Percentiles rank a stretch among this genome's conserved stretches.
Evolutionary conservation across 2,797 vertebrate genomes (phyloP).

Genomic region (Carcharodon carcharias): DNA sequence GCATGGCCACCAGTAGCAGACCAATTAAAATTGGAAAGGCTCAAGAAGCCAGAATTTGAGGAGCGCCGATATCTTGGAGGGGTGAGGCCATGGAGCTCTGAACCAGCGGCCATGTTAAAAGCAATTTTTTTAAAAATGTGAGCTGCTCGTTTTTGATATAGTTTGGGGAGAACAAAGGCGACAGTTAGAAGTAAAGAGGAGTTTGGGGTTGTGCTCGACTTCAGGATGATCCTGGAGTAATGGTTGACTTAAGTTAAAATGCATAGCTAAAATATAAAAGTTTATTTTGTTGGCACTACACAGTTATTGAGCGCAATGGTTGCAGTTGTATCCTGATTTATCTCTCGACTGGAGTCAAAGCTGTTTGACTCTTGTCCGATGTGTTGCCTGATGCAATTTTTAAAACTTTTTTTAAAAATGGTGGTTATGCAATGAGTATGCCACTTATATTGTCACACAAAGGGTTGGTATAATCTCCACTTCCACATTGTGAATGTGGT

Average conservation of each 20-base stretch:
- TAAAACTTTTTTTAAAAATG: neutral
- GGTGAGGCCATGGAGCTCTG: too few relatives aligned
- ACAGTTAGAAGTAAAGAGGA: neutral
- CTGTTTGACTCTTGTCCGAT: too few relatives aligned
- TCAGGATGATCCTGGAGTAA: neutral
- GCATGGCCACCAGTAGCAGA: too few relatives aligned
- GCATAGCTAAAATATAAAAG: neutral
- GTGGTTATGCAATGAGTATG: neutral
- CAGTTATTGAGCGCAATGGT: neutral
- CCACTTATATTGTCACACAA: neutral
- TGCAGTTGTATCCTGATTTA: neutral
- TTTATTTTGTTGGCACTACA: neutral
- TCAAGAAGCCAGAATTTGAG: too few relatives aligned
- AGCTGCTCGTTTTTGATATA: neutral
- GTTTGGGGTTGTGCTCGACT: neutral
- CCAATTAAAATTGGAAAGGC: too few relatives aligned
- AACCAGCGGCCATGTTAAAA: neutral
- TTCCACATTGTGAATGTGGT: neutral
- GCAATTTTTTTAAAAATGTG: neutral
- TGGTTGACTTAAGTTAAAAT: neutral
- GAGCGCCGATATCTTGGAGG: too few relatives aligned
- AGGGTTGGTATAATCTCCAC: neutral
- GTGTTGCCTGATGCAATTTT: neutral
- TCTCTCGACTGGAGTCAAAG: neutral
- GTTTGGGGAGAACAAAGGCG: neutral